Percentiles rank a stretch among this genome's conserved stretches.
These are phyloP conservation scores for Myripristis jacobus DNA, from an alignment of 2,797 vertebrate genomes.

Conservation along the genomic window DNA sequence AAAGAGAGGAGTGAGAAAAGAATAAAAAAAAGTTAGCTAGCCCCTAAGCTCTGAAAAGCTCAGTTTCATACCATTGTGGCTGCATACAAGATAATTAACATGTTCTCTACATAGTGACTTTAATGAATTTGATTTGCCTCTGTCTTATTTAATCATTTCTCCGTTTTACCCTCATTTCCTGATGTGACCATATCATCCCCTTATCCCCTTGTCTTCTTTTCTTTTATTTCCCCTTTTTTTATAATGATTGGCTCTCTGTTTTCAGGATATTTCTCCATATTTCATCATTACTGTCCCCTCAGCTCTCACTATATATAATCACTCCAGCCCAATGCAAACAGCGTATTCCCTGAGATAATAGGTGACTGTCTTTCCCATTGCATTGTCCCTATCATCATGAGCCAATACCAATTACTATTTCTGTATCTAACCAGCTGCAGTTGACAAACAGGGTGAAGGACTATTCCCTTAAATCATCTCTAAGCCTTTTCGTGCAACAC, in stretches of 20 bases:
- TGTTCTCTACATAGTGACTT: constrained; percentile 10
- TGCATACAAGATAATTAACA: background rate
- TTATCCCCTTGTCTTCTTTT: background rate
- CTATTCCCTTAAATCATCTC: constrained; percentile 68
- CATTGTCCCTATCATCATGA: constrained; percentile 52
- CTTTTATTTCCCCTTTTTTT: constrained; percentile 18
- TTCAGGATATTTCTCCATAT: constrained; percentile 14
- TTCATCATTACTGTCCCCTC: constrained; percentile 15
- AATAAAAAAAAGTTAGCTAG: constrained; percentile 5
- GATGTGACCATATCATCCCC: no score
- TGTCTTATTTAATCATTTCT: background rate
- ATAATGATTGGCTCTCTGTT: no score
- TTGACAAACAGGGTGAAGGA: constrained; percentile 44
- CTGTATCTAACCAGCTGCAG: background rate
- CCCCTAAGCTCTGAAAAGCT: constrained; percentile 22
- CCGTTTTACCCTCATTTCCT: no score
- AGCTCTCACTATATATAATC: constrained; percentile 26
- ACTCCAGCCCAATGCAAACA: constrained; percentile 33
- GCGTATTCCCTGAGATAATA: constrained; percentile 52
- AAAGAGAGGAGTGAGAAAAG: background rate
- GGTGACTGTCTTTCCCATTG: constrained; percentile 30
- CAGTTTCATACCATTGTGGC: constrained; percentile 11
- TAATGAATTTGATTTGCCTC: background rate
- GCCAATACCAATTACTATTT: background rate
- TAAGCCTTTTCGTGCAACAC: constrained; percentile 64